phyloP scores from a whole-genome alignment of 2,888 invertebrate species.

The Amphimallon solstitiale region DNA sequence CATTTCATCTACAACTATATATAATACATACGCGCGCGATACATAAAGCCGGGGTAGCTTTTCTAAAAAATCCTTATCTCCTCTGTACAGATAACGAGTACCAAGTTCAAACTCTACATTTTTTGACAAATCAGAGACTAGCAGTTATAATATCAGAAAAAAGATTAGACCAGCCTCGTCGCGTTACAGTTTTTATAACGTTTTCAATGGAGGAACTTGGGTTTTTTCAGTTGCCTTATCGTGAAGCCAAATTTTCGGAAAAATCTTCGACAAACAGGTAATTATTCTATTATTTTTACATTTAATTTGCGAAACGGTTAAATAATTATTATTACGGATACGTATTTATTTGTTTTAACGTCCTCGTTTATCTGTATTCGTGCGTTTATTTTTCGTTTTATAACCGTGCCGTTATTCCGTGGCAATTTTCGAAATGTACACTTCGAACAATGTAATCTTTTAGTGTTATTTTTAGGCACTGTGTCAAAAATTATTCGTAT shows the following conservation, averaged over 20 bases:
- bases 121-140: conserved; percentile 35
- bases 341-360: too few relatives aligned
- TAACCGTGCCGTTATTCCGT: too few relatives aligned
- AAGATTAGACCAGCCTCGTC: not conserved
- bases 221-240: not conserved
- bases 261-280: not conserved
- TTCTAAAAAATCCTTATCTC: conserved; percentile 51
- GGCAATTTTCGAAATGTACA: too few relatives aligned
- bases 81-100: conserved; percentile 49
- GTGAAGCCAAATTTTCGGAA: not conserved
- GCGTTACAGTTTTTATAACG: conserved; percentile 1
- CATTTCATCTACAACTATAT: not conserved
- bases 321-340: too few relatives aligned
- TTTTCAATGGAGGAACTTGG: not conserved
- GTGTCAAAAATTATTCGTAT: too few relatives aligned
- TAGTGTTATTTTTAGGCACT: too few relatives aligned
- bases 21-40: conserved; percentile 39
- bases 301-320: too few relatives aligned
- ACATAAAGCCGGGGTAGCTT: conserved; percentile 53
- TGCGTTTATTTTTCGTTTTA: too few relatives aligned
- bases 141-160: conserved; percentile 15
- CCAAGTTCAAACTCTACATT: conserved; percentile 52
- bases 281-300: too few relatives aligned
- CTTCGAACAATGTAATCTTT: too few relatives aligned
- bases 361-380: too few relatives aligned